Base-by-base conservation (phyloP, 2,113 vertebrate genomes). In the Daubentonia madagascariensis region DNA sequence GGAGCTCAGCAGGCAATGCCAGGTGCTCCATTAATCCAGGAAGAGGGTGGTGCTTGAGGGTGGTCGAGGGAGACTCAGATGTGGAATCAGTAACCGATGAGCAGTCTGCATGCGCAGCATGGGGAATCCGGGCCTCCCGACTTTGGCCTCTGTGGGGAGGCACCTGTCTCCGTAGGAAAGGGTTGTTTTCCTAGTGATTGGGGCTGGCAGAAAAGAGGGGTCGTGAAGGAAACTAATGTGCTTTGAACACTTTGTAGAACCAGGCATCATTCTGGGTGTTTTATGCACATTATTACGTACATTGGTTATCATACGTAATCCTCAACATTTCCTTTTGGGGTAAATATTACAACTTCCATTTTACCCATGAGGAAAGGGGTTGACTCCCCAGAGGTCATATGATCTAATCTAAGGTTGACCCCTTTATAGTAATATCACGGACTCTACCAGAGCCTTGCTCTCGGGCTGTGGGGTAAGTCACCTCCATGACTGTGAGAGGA, bases 211-310 rank as follows among this genome's bases (percentile, higher is more conserved):
- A 14, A 67, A 59, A 79, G 54, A 63, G 54, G 67, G 9, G 20
- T 4, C 37, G 17, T 18, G 30, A 13, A 83, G 50, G 23, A 3
- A 65, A 6, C 28, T 12, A 0, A 14, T 7, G 3, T 22, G 20
- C 35, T 68, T 11, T 40, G 8, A 4, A 22, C 1, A 13, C 43
- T 54, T 3, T 0, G 10, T 9, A 48, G 57, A 63, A 20, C 14
- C 35, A 79, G 76, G 22, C 23, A 13, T 20, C 57, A 30, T 14
- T 63, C 73, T 61, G 13, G 54, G 59, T 52, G 9, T 28, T 85
- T 37, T 4, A 0, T 1, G 5, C 18, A 37, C 1, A 0, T 23
- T 14, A 1, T 23, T 17, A 1, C 0, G 0, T 63, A 20, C 43
- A 20, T 61, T 17, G 20, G n/a, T 76, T 12, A 6, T n/a, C 9